These are phyloP conservation scores for Conger conger DNA, from an alignment of 2,113 vertebrate species.

Conservation along the genomic window DNA sequence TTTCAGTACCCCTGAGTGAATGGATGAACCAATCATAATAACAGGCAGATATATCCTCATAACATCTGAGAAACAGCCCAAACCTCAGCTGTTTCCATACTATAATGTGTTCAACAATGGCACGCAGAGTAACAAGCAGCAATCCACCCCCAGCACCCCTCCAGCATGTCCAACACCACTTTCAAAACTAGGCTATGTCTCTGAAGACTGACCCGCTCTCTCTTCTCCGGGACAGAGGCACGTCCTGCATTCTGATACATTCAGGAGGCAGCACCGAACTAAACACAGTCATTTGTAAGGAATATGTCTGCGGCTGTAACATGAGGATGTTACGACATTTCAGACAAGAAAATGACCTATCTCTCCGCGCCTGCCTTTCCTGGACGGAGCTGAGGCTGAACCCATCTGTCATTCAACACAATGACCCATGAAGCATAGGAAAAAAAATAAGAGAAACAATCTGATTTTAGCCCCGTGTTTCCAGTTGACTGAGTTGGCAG, in stretches of 20 bases:
- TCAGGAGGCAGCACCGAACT: not conserved
- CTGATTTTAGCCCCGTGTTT: constrained; percentile 47
- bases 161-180: not conserved
- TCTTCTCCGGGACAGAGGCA: not conserved
- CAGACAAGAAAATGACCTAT: constrained; percentile 36
- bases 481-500: constrained; percentile 56
- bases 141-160: not conserved
- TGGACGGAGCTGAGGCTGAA: constrained; percentile 58
- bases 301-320: not conserved
- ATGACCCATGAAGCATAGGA: constrained; percentile 61
- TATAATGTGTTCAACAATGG: not conserved
- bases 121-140: not conserved
- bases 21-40: not conserved
- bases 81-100: not conserved
- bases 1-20: not conserved
- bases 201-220: not conserved
- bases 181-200: not conserved
- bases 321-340: constrained; percentile 44
- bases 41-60: not conserved
- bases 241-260: not conserved
- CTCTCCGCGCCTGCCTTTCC: constrained; percentile 56
- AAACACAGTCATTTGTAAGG: not conserved
- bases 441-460: constrained; percentile 20
- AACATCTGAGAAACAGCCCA: not conserved
- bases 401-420: constrained; percentile 67